phyloP scores from a whole-genome alignment of 2,113 vertebrate species.

The Suncus etruscus region DNA sequence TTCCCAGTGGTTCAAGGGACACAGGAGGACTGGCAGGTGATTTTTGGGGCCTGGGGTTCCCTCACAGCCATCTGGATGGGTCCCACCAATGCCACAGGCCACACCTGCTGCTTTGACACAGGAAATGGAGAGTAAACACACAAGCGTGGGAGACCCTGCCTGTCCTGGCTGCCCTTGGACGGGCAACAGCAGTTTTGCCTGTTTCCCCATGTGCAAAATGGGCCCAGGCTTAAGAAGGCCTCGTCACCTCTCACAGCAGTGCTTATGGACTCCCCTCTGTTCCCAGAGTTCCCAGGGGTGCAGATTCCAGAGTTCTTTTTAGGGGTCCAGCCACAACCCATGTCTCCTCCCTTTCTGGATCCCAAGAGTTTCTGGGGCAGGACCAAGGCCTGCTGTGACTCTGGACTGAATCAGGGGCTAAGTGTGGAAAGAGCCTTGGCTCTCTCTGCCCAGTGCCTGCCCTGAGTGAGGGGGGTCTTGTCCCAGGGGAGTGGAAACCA shows the following conservation, averaged over 20 bases:
- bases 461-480: not conserved
- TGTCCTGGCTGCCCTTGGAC: too few relatives aligned
- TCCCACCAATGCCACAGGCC: not conserved
- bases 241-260: too few relatives aligned
- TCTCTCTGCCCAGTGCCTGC: not conserved
- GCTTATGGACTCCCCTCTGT: not conserved
- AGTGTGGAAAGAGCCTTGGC: not conserved
- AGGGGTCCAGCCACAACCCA: too few relatives aligned
- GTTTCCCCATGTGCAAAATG: not conserved
- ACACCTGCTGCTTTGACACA: not conserved
- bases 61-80: not conserved
- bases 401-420: not conserved
- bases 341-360: too few relatives aligned
- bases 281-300: too few relatives aligned
- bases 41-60: not conserved
- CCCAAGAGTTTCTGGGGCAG: not conserved
- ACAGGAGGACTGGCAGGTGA: not conserved
- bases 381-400: too few relatives aligned
- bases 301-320: too few relatives aligned
- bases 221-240: too few relatives aligned
- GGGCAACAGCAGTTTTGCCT: not conserved
- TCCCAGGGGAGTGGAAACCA: too few relatives aligned
- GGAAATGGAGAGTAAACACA: fast-evolving
- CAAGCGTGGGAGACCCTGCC: not conserved
- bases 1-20: too few relatives aligned